Evolutionary conservation across 2,797 vertebrate species (phyloP).

Genomic region (Gobio occitaniae): DNA sequence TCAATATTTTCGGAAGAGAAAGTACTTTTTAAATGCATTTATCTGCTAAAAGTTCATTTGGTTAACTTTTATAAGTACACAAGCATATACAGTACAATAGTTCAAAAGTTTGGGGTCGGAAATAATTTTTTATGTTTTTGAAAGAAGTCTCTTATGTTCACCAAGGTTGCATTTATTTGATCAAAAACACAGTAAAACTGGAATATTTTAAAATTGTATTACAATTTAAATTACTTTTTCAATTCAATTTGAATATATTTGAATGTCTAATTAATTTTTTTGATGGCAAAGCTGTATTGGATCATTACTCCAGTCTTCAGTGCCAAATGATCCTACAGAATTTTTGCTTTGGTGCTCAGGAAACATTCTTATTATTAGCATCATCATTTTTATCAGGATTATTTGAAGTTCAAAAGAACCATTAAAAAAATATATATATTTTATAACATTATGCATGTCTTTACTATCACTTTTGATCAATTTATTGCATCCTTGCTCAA

Average conservation of each 20-base stretch:
- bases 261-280: no score
- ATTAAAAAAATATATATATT: neutral
- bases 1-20: neutral
- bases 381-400: neutral
- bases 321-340: neutral
- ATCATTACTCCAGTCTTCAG: neutral
- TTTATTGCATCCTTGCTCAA: neutral
- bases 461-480: neutral
- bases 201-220: neutral
- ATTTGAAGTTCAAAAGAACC: neutral
- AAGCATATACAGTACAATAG: neutral
- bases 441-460: neutral
- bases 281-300: neutral
- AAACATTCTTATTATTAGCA: neutral
- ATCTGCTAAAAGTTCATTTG: neutral
- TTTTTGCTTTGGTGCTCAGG: neutral
- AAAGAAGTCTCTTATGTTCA: neutral
- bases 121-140: neutral
- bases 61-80: no score
- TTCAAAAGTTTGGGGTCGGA: neutral
- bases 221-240: neutral
- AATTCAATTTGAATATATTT: neutral
- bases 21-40: neutral
- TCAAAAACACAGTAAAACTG: neutral
- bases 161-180: neutral